phyloP scores from a whole-genome alignment of 2,888 invertebrate species.

The Plagiodera versicolora region DNA sequence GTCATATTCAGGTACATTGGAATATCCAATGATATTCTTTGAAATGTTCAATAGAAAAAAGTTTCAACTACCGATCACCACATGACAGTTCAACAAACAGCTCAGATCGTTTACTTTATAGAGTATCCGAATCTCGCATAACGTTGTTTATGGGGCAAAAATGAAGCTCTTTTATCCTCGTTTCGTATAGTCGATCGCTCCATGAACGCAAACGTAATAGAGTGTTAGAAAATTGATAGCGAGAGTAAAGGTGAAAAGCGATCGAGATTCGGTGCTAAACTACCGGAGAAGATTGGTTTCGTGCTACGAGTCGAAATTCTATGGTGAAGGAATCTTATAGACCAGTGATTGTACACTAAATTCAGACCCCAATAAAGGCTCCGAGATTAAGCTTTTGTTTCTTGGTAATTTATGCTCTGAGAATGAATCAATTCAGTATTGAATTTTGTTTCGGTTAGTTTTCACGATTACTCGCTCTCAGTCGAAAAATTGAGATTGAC shows the following conservation, averaged over 20 bases:
- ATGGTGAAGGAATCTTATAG: constrained; percentile 2
- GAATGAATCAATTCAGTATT: too few species aligned
- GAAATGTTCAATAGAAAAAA: neutral
- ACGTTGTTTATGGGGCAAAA: constrained; percentile 44
- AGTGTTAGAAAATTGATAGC: constrained; percentile 49
- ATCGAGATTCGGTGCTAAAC: constrained; percentile 47
- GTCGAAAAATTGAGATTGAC: too few species aligned
- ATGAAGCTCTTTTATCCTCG: constrained; percentile 48
- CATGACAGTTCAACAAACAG: neutral
- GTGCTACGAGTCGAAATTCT: constrained; percentile 37
- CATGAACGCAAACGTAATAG: constrained; percentile 49
- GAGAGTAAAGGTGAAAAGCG: constrained; percentile 50
- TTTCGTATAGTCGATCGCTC: constrained; percentile 45
- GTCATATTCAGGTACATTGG: too few species aligned
- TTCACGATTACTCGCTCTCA: too few species aligned
- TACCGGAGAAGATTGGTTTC: constrained; percentile 47
- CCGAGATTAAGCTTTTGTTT: too few species aligned
- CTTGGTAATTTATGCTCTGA: too few species aligned
- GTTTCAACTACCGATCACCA: neutral
- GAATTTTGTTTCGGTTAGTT: too few species aligned
- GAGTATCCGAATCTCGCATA: neutral
- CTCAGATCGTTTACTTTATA: neutral
- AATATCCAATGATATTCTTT: neutral
- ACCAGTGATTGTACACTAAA: neutral
- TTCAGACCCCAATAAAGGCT: too few species aligned